A percentile compares a stretch with the other conserved stretches of the same genome.
Conservation (phyloP, 2,113 vertebrate genomes). For the Seriola rivoliana region DNA sequence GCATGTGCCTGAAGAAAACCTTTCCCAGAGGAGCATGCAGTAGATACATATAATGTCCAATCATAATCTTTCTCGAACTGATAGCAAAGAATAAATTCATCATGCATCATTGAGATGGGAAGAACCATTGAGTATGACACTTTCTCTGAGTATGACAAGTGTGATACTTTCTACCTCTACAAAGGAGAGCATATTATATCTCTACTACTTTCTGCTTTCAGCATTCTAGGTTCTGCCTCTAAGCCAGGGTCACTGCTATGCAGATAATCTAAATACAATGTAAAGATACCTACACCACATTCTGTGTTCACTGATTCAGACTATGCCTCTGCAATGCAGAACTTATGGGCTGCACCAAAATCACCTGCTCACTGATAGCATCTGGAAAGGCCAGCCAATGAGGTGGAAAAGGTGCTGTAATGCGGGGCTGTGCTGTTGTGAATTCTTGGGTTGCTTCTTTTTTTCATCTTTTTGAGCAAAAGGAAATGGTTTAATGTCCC, state of each 20-base stretch:
- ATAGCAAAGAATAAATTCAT: not conserved
- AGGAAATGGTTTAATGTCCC: slow-evolving; percentile 53
- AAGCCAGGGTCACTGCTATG: slow-evolving; percentile 14
- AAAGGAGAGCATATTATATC: not conserved
- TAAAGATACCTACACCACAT: slow-evolving; percentile 35
- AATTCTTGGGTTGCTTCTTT: slow-evolving; percentile 17
- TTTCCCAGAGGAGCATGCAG: slow-evolving; percentile 10
- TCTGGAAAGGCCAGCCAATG: slow-evolving; percentile 65
- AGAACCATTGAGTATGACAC: slow-evolving; percentile 2
- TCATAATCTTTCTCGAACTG: not conserved
- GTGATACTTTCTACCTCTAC: not conserved
- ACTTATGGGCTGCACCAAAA: slow-evolving; percentile 73
- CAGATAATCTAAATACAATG: slow-evolving; percentile 28
- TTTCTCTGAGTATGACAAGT: not conserved
- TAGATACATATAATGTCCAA: not conserved
- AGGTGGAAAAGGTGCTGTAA: slow-evolving; percentile 69
- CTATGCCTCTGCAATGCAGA: slow-evolving; percentile 76
- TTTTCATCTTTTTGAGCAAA: not conserved
- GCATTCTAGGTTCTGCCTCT: not conserved
- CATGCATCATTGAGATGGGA: not conserved
- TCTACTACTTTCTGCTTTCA: slow-evolving; percentile 17
- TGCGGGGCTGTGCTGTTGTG: slow-evolving; percentile 35
- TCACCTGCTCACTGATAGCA: slow-evolving; percentile 71
- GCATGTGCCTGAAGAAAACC: not conserved
- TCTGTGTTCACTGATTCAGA: slow-evolving; percentile 58